phyloP scores from a whole-genome alignment of 92 coral and sea anemone species.

The Palythoa heliodiscus region DNA sequence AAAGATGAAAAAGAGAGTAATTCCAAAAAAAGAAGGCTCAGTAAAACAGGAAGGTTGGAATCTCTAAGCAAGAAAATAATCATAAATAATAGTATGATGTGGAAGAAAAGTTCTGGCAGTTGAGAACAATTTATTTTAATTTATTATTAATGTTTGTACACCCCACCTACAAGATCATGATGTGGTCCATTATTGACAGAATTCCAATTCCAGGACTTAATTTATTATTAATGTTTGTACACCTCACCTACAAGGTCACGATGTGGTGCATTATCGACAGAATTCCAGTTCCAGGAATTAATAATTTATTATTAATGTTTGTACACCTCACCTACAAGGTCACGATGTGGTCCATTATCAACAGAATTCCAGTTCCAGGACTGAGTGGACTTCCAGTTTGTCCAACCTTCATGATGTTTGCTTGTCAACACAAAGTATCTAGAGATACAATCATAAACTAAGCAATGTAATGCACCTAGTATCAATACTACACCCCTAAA shows the following conservation, averaged over 20 bases:
- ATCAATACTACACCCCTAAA: too few species aligned
- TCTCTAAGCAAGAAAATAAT: too few species aligned
- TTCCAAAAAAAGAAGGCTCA: too few species aligned
- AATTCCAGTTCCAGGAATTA: conserved; percentile 96
- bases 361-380: conserved; percentile 94
- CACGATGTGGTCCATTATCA: conserved; percentile 85
- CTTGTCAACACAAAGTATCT: conserved; percentile 86
- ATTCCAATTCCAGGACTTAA: conserved; percentile 96
- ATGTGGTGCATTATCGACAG: conserved; percentile 87
- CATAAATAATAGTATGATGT: too few species aligned
- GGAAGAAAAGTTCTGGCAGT: too few species aligned
- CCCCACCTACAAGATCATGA: conserved; percentile 79
- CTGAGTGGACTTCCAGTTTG: conserved; percentile 83
- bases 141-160: too few species aligned
- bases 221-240: too few species aligned
- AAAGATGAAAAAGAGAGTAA: too few species aligned
- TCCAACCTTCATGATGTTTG: conserved; percentile 89
- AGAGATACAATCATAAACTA: background rate
- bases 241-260: conserved; percentile 79
- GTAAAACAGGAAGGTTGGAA: too few species aligned
- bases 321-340: conserved; percentile 72
- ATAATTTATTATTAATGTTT: too few species aligned
- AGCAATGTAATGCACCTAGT: too few species aligned
- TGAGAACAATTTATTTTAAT: too few species aligned
- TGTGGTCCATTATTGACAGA: conserved; percentile 88